phyloP scores from a whole-genome alignment of 2,888 invertebrate genomes.

The Orgyia antiqua region DNA sequence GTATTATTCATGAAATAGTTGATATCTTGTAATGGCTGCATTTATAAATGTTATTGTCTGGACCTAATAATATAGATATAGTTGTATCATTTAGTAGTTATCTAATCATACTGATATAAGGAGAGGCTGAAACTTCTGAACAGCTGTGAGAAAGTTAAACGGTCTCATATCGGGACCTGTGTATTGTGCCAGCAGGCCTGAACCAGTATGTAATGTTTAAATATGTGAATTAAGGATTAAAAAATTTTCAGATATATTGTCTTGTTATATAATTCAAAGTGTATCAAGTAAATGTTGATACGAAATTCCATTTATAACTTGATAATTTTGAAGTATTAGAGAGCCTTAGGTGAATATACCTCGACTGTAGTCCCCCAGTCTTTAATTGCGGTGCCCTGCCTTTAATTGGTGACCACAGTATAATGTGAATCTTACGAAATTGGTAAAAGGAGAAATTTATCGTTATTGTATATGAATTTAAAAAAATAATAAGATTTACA shows the following conservation, averaged over 20 bases:
- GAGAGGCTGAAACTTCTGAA: slow-evolving; percentile 56
- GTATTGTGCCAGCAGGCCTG: slow-evolving; percentile 59
- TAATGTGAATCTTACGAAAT: slow-evolving; percentile 54
- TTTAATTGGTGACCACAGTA: slow-evolving; percentile 23
- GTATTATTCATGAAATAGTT: slow-evolving; percentile 17
- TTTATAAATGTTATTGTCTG: slow-evolving; percentile 47
- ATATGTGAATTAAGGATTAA: slow-evolving; percentile 64
- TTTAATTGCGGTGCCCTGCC: slow-evolving; percentile 26
- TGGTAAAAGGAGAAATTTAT: slow-evolving; percentile 57
- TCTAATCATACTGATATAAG: slow-evolving; percentile 40
- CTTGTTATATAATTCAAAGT: slow-evolving; percentile 78
- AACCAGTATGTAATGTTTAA: slow-evolving; percentile 74
- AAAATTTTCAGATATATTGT: slow-evolving; percentile 78
- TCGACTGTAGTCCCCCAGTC: slow-evolving; percentile 49
- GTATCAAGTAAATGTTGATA: slow-evolving; percentile 64
- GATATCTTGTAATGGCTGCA: slow-evolving; percentile 17
- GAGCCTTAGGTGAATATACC: slow-evolving; percentile 67
- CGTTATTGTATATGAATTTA: slow-evolving; percentile 73
- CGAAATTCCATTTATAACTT: slow-evolving; percentile 55
- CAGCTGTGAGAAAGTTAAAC: slow-evolving; percentile 46
- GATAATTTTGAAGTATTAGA: slow-evolving; percentile 62
- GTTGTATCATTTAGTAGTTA: slow-evolving; percentile 48
- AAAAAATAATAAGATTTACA: slow-evolving; percentile 64
- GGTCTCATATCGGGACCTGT: slow-evolving; percentile 50
- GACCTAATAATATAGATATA: slow-evolving; percentile 45